These are phyloP conservation scores for Abrostola triplasia DNA, from an alignment of 2,888 invertebrate genomes.

Conservation along the genomic window DNA sequence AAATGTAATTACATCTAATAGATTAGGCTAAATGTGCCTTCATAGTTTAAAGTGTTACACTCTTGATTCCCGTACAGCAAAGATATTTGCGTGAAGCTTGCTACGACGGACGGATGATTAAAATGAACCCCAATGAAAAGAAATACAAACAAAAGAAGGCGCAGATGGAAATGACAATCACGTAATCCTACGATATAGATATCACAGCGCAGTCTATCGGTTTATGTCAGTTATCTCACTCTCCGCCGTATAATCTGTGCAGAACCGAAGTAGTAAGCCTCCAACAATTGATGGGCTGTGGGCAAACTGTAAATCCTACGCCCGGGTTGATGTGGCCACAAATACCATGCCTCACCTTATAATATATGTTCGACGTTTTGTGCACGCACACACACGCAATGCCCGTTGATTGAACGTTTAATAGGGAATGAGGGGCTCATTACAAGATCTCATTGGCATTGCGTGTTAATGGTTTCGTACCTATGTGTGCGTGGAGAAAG, in stretches of 20 bases:
- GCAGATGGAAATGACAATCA: constrained; percentile 12
- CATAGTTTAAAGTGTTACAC: no score
- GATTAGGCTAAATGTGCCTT: no score
- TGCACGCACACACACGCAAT: no score
- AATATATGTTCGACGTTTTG: not conserved
- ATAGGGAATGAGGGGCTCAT: no score
- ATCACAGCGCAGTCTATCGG: constrained; percentile 27
- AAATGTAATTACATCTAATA: no score
- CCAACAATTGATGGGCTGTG: constrained; percentile 65
- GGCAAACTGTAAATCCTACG: constrained; percentile 27
- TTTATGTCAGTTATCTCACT: constrained; percentile 47
- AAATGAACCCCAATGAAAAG: not conserved
- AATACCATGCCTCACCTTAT: constrained; percentile 2
- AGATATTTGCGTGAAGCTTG: no score
- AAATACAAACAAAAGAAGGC: not conserved
- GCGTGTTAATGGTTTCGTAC: not conserved
- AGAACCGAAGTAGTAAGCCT: constrained; percentile 50
- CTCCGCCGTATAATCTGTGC: constrained; percentile 63
- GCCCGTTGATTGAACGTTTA: no score
- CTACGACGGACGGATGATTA: not conserved
- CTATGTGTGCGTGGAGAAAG: not conserved
- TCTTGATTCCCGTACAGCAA: no score
- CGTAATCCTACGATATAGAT: constrained; percentile 17
- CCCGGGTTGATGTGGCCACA: constrained; percentile 1
- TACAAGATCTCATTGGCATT: not conserved